phyloP scores from a whole-genome alignment of 2,888 invertebrate genomes.

The Sussaba pulchella region DNA sequence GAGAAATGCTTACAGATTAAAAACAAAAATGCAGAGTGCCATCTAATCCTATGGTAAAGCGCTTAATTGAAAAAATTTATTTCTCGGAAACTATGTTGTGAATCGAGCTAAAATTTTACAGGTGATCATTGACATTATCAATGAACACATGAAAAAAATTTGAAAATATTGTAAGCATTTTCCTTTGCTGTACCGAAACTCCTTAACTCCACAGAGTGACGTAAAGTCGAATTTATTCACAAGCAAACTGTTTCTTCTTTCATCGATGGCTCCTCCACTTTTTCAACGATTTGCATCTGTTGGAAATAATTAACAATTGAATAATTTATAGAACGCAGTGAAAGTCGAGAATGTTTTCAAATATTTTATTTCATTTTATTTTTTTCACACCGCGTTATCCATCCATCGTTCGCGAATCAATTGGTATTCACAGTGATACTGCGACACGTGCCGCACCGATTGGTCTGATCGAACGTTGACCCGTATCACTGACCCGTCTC shows the following conservation, averaged over 20 bases:
- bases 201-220: no score
- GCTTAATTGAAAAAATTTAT: no score
- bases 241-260: not conserved
- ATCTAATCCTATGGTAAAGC: no score
- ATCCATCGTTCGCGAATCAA: slow-evolving; percentile 22
- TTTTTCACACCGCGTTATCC: not conserved
- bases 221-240: no score
- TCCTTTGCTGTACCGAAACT: no score
- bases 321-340: not conserved
- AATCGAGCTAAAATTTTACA: no score
- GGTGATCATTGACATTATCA: no score
- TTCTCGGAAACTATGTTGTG: no score
- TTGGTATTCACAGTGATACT: slow-evolving; percentile 3
- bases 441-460: slow-evolving; percentile 2
- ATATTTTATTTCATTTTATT: not conserved
- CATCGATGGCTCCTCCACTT: not conserved
- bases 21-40: no score
- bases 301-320: not conserved
- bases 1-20: no score
- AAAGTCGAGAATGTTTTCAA: slow-evolving; percentile 16
- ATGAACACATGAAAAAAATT: no score
- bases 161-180: no score
- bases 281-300: not conserved
- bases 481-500: slow-evolving; percentile 41
- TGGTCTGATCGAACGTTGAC: slow-evolving; percentile 46